These are phyloP conservation scores for Calliphora vomitoria DNA, from an alignment of 2,888 invertebrate genomes.

Conservation along the genomic window DNA sequence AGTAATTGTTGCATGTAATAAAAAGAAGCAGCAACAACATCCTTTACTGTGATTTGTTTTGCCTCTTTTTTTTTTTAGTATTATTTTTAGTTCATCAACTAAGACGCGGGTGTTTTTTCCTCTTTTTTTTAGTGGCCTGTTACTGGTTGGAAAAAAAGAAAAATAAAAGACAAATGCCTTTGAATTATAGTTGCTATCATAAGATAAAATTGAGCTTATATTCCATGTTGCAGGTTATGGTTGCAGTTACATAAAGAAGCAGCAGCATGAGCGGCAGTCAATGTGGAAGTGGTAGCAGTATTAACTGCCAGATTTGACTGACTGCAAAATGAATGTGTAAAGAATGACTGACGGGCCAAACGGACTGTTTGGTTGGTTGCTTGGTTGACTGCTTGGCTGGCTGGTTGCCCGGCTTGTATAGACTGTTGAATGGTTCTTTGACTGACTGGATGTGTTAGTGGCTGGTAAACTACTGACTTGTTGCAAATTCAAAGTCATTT, in stretches of 20 bases:
- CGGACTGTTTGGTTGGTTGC: slow-evolving; percentile 61
- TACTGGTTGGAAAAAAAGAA: background rate
- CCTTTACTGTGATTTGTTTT: slow-evolving; percentile 20
- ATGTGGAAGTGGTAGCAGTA: slow-evolving; percentile 65
- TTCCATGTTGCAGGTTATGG: slow-evolving; percentile 2
- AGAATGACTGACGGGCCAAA: slow-evolving; percentile 78
- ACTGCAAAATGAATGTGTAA: slow-evolving; percentile 70
- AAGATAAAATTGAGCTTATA: slow-evolving; percentile 52
- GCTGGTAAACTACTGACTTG: slow-evolving; percentile 77
- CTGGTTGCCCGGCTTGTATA: slow-evolving; percentile 10
- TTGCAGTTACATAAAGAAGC: slow-evolving; percentile 28
- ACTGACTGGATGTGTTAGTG: slow-evolving; percentile 72
- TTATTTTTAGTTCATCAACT: slow-evolving; percentile 49
- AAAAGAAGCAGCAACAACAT: slow-evolving; percentile 49
- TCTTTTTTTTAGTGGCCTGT: background rate
- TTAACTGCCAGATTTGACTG: slow-evolving; percentile 79
- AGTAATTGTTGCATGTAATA: slow-evolving; percentile 70
- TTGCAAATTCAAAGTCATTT: slow-evolving; percentile 74
- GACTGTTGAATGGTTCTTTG: slow-evolving; percentile 70
- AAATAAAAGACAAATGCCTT: slow-evolving; percentile 54
- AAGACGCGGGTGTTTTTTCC: slow-evolving; percentile 72
- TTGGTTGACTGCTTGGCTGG: slow-evolving; percentile 12
- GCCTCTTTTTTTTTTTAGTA: background rate
- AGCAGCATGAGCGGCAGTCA: background rate
- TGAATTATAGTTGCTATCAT: slow-evolving; percentile 61